Percentiles rank a stretch among this genome's conserved stretches.
These are phyloP conservation scores for Caenorhabditis briggsae DNA, from an alignment of 1,140 invertebrate species.

Conservation along the genomic window DNA sequence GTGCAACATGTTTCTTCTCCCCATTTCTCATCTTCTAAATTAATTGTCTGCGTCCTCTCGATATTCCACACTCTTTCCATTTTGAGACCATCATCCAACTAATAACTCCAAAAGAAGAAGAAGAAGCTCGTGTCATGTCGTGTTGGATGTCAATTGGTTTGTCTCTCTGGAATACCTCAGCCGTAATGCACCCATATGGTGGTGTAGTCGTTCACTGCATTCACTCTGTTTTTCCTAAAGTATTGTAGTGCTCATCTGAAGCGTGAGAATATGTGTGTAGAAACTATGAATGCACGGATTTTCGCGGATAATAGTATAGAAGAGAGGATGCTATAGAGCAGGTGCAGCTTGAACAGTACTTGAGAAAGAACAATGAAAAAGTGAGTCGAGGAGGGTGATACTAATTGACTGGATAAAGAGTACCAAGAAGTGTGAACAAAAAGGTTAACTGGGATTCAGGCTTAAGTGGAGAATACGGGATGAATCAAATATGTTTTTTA, in stretches of 20 bases:
- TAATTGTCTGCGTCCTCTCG: slow-evolving; percentile 22
- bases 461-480: background rate
- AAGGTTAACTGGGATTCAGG: background rate
- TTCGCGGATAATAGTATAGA: background rate
- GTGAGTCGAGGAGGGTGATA: background rate
- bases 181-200: slow-evolving; percentile 49
- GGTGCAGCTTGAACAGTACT: slow-evolving; percentile 30
- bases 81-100: slow-evolving; percentile 27
- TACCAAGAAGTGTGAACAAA: background rate
- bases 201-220: slow-evolving; percentile 15
- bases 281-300: slow-evolving; percentile 21
- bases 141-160: slow-evolving; percentile 18
- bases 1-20: slow-evolving; percentile 45
- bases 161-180: slow-evolving; percentile 26
- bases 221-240: background rate
- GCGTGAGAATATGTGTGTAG: slow-evolving; percentile 6
- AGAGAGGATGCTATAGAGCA: background rate
- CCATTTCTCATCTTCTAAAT: slow-evolving; percentile 45
- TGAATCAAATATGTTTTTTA: too few relatives aligned
- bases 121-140: slow-evolving; percentile 50
- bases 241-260: slow-evolving; percentile 50
- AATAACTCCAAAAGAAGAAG: slow-evolving; percentile 36
- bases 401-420: slow-evolving; percentile 22
- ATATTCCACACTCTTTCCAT: slow-evolving; percentile 6
- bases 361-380: slow-evolving; percentile 38